These are phyloP conservation scores for Phrynosoma blainvillii DNA, from an alignment of 2,113 vertebrate genomes.

Conservation along the genomic window DNA sequence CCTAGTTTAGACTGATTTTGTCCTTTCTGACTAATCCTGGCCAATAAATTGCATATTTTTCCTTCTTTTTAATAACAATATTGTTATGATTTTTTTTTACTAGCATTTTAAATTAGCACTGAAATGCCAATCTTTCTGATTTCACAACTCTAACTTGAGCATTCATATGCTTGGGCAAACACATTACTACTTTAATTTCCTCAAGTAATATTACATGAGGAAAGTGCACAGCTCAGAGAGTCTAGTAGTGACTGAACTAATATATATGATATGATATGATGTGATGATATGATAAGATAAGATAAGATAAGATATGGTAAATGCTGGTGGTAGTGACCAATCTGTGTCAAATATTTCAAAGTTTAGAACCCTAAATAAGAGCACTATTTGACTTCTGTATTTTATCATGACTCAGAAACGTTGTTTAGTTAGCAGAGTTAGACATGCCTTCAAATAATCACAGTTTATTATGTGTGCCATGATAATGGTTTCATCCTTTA, in stretches of 20 bases:
- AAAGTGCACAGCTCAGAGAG: not conserved
- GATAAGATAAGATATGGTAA: no score
- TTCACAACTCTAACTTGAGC: not conserved
- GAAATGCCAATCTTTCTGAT: no score
- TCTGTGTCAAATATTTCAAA: not conserved
- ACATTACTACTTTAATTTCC: not conserved
- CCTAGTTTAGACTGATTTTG: no score
- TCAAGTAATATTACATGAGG: not conserved
- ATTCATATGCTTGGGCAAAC: not conserved
- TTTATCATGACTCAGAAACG: slow-evolving; percentile 7
- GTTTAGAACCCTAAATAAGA: not conserved
- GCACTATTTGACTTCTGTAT: not conserved
- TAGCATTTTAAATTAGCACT: no score
- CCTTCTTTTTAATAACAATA: no score
- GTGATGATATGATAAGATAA: not conserved
- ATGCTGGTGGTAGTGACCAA: not conserved
- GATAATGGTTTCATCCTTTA: slow-evolving; percentile 10
- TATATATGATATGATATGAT: not conserved
- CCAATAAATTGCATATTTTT: no score
- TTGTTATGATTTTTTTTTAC: no score
- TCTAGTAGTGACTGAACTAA: not conserved
- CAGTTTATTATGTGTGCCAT: not conserved
- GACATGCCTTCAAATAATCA: slow-evolving; percentile 18
- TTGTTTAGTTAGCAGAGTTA: slow-evolving; percentile 5
- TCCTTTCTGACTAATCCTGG: no score